Conservation (phyloP, 2,113 vertebrate species). For the Nothoprocta perdicaria region DNA sequence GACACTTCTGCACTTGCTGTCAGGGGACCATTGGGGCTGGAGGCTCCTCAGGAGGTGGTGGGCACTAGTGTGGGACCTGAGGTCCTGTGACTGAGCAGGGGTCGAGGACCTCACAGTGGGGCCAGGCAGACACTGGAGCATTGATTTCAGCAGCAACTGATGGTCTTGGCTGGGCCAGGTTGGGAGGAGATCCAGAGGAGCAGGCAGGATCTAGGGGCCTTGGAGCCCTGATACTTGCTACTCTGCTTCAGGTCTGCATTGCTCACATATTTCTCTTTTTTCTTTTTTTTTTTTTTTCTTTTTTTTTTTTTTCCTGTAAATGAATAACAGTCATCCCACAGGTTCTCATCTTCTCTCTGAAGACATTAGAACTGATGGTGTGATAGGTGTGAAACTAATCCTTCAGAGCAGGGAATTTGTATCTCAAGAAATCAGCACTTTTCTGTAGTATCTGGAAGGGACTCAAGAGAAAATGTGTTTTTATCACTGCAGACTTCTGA, state of each 20-base stretch:
- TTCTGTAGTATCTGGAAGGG: background rate
- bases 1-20: background rate
- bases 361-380: background rate
- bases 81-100: background rate
- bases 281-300: background rate
- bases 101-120: too few species aligned
- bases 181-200: background rate
- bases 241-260: background rate
- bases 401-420: background rate
- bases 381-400: background rate
- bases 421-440: background rate
- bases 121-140: background rate
- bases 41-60: too few species aligned
- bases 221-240: background rate
- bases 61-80: too few species aligned
- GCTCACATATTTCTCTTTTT: background rate
- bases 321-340: background rate
- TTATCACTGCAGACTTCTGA: background rate
- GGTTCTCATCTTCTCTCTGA: background rate
- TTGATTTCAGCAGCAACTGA: background rate
- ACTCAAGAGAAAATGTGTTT: background rate
- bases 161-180: fast-evolving
- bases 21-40: fast-evolving
- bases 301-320: background rate
- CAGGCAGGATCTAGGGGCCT: background rate